Evolutionary conservation across 2,113 vertebrate genomes (phyloP), one percentile per base, ranked within the genome.

Genomic region (Nannospalax galili): DNA sequence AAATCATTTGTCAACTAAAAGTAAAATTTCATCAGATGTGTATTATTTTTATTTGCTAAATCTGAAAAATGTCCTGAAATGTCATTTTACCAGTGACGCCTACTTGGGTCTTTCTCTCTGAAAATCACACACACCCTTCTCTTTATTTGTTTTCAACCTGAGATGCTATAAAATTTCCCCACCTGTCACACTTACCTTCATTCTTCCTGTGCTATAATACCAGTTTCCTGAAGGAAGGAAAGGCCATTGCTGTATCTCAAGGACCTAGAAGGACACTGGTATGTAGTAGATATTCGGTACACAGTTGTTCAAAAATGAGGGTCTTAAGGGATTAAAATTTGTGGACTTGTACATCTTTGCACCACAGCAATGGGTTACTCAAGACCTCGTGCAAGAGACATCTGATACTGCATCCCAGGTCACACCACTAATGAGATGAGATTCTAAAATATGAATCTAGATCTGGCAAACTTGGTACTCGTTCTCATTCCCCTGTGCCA

Each of bases 11-110:
- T 65, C 78, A 84, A 26, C 42, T 52, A 82, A 88, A 90, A 92
- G 70, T 79, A 30, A 74, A 75, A 70, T 82, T 82, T 75, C 92
- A 75, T 48, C 65, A 40, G 28, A 32, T 2, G 42, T 28, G 17
- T 22, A 11, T 48, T 70, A 90, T n/a, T 96, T 97, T 88, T 37
- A 69, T 56, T 67, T 77, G 35, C n/a, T 95, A 62, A 88, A 65
- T 73, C 24, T 79, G 30, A 42, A 56, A 92, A 16, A 2, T 67
- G 30, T 24, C 32, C 37, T 45, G 40, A 84, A 78, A 89, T 12
- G 3, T 58, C 42, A 74, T 4, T 17, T 52, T 30, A 10, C 64
- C 40, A 40, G 7, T 64, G 67, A 88, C 52, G 22, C 14, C 35
- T 35, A 56, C 35, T 16, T 84, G 22, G 9, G 48, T 65, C 11